Percentiles rank a stretch among this genome's conserved stretches.
Evolutionary conservation across 2,797 vertebrate species (phyloP).

Genomic region (Rhinichthys osculus): DNA sequence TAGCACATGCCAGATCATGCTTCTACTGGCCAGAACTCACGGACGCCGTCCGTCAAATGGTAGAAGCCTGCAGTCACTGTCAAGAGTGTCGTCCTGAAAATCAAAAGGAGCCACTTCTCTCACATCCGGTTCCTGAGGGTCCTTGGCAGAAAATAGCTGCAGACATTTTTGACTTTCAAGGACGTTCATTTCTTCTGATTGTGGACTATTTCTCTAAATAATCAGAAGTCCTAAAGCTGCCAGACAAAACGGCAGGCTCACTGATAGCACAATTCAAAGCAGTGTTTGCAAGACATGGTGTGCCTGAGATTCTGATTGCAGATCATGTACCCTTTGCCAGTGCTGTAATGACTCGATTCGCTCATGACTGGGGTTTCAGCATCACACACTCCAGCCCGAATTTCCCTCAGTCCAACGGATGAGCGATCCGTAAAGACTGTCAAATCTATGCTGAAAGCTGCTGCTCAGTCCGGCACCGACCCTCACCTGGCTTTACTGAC

Average conservation of each 20-base stretch:
- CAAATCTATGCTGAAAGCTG: not conserved
- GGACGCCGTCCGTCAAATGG: not conserved
- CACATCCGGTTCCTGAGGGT: no score
- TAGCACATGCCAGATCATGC: constrained; percentile 12
- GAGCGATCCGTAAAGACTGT: no score
- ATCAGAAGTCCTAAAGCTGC: constrained; percentile 15
- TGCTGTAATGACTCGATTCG: constrained; percentile 2
- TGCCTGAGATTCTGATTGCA: not conserved
- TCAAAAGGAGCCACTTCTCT: constrained; percentile 20
- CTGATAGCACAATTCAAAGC: constrained; percentile 22
- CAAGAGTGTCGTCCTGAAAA: constrained; percentile 10
- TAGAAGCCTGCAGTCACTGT: not conserved
- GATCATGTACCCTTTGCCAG: constrained; percentile 10
- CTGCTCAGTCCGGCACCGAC: not conserved
- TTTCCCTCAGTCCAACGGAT: constrained; percentile 6
- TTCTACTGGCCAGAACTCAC: constrained; percentile 31
- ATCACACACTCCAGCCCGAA: constrained; percentile 19
- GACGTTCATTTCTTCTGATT: constrained; percentile 14
- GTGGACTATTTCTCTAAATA: constrained; percentile 41
- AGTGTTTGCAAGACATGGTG: constrained; percentile 13
- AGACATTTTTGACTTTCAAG: constrained; percentile 21
- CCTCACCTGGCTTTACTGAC: constrained; percentile 4
- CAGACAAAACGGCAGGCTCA: not conserved
- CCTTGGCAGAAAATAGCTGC: constrained; percentile 5
- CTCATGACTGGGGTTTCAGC: not conserved